phyloP scores from a whole-genome alignment of 2,113 vertebrate genomes.

The Calonectris borealis region DNA sequence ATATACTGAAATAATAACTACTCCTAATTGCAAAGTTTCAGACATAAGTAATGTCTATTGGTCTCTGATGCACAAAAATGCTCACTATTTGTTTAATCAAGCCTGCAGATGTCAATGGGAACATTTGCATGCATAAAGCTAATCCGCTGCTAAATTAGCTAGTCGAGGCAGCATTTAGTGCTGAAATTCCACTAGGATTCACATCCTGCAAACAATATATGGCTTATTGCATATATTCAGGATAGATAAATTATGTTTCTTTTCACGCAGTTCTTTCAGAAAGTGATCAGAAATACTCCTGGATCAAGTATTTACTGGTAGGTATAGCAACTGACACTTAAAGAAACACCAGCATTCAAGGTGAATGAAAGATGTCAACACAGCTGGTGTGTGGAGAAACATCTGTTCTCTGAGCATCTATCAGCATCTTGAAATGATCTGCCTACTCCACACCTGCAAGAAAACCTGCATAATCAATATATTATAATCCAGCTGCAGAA shows the following conservation, averaged over 20 bases:
- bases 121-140: not conserved
- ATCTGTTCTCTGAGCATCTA: not conserved
- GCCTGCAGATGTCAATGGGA: not conserved
- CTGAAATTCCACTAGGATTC: not conserved
- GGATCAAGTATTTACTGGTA: not conserved
- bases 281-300: not conserved
- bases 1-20: not conserved
- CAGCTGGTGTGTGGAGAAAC: not conserved
- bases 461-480: not conserved
- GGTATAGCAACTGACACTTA: not conserved
- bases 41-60: not conserved
- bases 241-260: not conserved
- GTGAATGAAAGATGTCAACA: not conserved
- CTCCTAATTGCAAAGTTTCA: not conserved
- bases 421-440: not conserved
- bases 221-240: not conserved
- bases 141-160: not conserved
- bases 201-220: not conserved
- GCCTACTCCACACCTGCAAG: not conserved
- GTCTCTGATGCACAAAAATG: not conserved
- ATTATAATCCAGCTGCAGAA: not conserved
- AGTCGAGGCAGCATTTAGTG: not conserved
- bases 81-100: not conserved
- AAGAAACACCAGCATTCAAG: not conserved
- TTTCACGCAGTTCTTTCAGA: not conserved